phyloP scores from a whole-genome alignment of 2,113 vertebrate species.

The Saimiri boliviensis region DNA sequence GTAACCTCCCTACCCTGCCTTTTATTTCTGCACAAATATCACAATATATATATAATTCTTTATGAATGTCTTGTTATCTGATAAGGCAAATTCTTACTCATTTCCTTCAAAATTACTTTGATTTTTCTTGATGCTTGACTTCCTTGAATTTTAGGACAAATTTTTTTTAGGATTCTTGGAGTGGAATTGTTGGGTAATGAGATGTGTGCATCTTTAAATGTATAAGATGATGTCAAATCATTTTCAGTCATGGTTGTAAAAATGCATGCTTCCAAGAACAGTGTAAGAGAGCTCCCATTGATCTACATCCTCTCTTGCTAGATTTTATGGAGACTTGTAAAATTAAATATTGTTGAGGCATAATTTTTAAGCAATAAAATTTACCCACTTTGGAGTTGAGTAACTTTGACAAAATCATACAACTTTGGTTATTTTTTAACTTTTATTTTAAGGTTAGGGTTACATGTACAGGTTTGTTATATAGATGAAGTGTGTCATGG shows the following conservation, averaged over 20 bases:
- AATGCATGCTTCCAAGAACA: not conserved
- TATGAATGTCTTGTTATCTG: not conserved
- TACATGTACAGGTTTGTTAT: too few species aligned
- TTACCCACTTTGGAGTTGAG: not conserved
- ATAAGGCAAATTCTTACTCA: not conserved
- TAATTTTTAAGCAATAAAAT: not conserved
- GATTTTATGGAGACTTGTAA: not conserved
- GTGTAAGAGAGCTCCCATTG: not conserved
- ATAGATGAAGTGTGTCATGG: too few species aligned
- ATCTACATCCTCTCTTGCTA: not conserved
- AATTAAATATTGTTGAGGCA: not conserved
- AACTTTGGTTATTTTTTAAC: too few species aligned
- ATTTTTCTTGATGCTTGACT: not conserved
- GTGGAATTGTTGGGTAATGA: not conserved
- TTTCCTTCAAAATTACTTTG: not conserved
- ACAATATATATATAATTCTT: not conserved
- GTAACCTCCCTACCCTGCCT: not conserved
- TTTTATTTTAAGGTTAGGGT: too few species aligned
- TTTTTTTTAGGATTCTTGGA: not conserved
- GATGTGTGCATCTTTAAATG: not conserved
- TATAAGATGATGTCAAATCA: not conserved
- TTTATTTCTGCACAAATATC: not conserved
- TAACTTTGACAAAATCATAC: not conserved
- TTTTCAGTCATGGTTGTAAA: not conserved
- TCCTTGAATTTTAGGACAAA: not conserved